A percentile compares a stretch with the other conserved stretches of the same genome.
Evolutionary conservation across 1,140 invertebrate species (phyloP).

Genomic region (Drosophila busckii): DNA sequence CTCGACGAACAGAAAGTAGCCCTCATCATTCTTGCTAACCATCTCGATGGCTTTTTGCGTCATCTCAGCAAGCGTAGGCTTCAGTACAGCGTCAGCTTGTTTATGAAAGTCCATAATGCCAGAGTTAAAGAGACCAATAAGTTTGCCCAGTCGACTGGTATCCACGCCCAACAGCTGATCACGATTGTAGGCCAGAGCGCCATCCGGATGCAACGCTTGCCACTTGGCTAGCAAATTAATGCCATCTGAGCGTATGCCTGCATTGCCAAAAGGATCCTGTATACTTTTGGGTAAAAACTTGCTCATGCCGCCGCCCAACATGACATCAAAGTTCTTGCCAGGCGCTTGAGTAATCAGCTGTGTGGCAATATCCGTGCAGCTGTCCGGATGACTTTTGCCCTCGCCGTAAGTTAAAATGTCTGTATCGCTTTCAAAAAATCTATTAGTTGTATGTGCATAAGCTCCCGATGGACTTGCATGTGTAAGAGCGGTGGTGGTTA

Average conservation of each 20-base stretch:
- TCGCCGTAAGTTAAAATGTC: constrained; percentile 78
- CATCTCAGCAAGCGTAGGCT: constrained; percentile 88
- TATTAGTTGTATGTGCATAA: constrained; percentile 82
- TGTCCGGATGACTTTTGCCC: constrained; percentile 54
- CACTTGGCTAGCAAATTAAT: constrained; percentile 80
- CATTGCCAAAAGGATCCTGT: constrained; percentile 79
- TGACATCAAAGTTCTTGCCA: constrained; percentile 82
- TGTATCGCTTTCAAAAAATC: constrained; percentile 89
- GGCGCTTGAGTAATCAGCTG: constrained; percentile 84
- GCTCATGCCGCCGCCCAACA: constrained; percentile 85
- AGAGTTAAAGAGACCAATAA: constrained; percentile 80
- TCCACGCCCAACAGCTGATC: constrained; percentile 78
- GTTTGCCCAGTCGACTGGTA: constrained; percentile 49
- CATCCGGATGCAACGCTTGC: constrained; percentile 59
- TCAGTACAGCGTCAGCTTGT: constrained; percentile 80
- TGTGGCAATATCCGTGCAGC: constrained; percentile 81
- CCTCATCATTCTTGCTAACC: constrained; percentile 84
- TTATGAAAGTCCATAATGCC: constrained; percentile 80
- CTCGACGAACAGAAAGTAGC: constrained; percentile 83
- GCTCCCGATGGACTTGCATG: constrained; percentile 72
- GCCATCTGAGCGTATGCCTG: constrained; percentile 80
- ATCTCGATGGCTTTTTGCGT: constrained; percentile 86
- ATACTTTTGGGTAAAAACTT: constrained; percentile 81
- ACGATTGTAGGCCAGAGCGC: constrained; percentile 83
- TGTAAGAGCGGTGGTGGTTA: constrained; percentile 75